These are phyloP conservation scores for Chrysocyon brachyurus DNA, from an alignment of 2,797 vertebrate genomes.

Conservation along the genomic window DNA sequence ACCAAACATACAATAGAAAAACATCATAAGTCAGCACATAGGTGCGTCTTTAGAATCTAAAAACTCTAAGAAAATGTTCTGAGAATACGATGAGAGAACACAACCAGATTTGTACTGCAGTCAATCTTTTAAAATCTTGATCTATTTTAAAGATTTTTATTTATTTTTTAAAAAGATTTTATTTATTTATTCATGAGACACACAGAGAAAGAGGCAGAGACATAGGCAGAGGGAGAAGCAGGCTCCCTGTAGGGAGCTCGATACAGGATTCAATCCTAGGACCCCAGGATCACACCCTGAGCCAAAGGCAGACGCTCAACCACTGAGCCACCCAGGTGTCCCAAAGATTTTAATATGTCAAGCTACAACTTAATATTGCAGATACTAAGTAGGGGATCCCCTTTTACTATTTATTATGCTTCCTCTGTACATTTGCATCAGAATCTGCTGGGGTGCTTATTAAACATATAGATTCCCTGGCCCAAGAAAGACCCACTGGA, in stretches of 20 bases:
- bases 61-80: slow-evolving; percentile 6
- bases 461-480: background rate
- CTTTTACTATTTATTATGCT: background rate
- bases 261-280: no score
- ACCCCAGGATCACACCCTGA: no score
- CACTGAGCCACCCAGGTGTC: no score
- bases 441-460: background rate
- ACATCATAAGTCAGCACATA: background rate
- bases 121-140: slow-evolving; percentile 36
- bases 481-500: background rate
- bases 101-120: slow-evolving; percentile 3
- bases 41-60: background rate
- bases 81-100: slow-evolving; percentile 32
- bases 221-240: no score
- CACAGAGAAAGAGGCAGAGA: no score
- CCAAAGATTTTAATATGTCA: slow-evolving; percentile 1
- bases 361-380: slow-evolving; percentile 26
- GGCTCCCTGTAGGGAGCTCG: no score
- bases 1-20: background rate
- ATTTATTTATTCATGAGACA: no score
- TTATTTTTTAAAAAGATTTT: no score
- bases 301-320: no score
- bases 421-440: background rate
- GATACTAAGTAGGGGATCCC: background rate
- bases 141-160: background rate